Base-by-base conservation (phyloP, 2,797 vertebrate species). In the Eutrigla gurnardus region DNA sequence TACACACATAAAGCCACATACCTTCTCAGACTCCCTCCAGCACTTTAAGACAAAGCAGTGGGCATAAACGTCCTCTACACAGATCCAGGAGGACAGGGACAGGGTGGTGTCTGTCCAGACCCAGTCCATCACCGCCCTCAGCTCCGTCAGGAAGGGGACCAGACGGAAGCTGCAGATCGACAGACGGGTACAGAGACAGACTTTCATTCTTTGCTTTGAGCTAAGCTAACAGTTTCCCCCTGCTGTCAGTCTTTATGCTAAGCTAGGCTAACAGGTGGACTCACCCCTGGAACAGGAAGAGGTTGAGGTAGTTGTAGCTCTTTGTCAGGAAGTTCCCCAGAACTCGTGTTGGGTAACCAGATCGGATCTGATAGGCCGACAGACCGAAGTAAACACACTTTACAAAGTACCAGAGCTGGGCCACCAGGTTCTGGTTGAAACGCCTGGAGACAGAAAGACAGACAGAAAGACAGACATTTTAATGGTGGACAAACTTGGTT, bases 251-350 rank as follows among this genome's bases (percentile, higher is more conserved):
- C 13, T 36, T 8, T 13, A 1, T 66, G 70, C 54, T 67, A 73
- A 50, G 45, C 49, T 58, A 63, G 10, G 59, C 58, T 73, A 67
- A 35, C 42, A 13, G 64, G 0, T 55, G 13, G 7, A 36, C 89
- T 12, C 89, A 98, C 97, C 97, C 97, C 70, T 98, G 97, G 89
- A 98, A 98, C 73, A 98, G 96, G 94, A 98, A 98, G 70, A 98
- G 96, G 88, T 98, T 98, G 77, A 98, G 94, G 81, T 98, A 95
- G 93, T 98, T 98, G 93, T 96, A 96, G 80, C 97, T 97, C 94
- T 97, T 98, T 33, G 97, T 98, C 88, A 98, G 94, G 87, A 97
- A 97, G 93, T 98, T 98, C 81, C 97, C 97, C 3, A 98, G 92
- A 83, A 98, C 96, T 58, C 97, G 93, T 2, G 97, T 98, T 0